Base-by-base conservation (phyloP, 2,113 vertebrate species). In the Triplophysa dalaica region DNA sequence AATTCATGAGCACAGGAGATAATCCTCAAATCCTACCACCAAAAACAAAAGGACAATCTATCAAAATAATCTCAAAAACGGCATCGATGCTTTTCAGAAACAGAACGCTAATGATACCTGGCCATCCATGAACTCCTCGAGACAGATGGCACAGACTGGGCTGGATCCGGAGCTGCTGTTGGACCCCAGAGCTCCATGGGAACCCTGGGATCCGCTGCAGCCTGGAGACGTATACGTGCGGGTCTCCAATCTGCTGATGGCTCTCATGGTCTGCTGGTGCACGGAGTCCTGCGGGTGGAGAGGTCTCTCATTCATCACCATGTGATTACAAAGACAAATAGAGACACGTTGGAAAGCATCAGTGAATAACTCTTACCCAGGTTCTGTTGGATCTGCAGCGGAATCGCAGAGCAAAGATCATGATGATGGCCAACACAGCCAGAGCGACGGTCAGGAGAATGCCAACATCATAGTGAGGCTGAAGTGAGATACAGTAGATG, bases 1-100 rank as follows among this genome's bases (percentile, higher is more conserved):
- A 99, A 99, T 88, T 99, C 98, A 0, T 99, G 98, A 80, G 91
- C 94, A 64, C 98, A 99, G 0, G 97, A 96, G 89, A 99, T 96
- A 89, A 99, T 94, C 83, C 98, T 94, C 79, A 99, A 87, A 54
- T 98, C 95, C 98, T 99, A 88, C 50, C 85, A 82, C 66, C 78
- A 69, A 52, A 66, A 16, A 75, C 13, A 29, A 8, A n/a, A 12
- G 56, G 58, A 81, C 0, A 43, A 70, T 52, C n/a, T 11, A 12
- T 45, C 0, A 1, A 45, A 11, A 45, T 19, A 26, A 78, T 54
- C 76, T 11, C 64, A 60, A 75, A 70, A 8, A 14, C 29, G 11
- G 48, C 52, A 60, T 12, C 43, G 12, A 45, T 12, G 9, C 43
- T 45, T 45, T 45, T 45, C 43, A 45, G 10, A 45, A 45, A 12